phyloP scores from a whole-genome alignment of 37 sponge, comb jelly and placozoan species.

The Lycopodina hypogea region DNA sequence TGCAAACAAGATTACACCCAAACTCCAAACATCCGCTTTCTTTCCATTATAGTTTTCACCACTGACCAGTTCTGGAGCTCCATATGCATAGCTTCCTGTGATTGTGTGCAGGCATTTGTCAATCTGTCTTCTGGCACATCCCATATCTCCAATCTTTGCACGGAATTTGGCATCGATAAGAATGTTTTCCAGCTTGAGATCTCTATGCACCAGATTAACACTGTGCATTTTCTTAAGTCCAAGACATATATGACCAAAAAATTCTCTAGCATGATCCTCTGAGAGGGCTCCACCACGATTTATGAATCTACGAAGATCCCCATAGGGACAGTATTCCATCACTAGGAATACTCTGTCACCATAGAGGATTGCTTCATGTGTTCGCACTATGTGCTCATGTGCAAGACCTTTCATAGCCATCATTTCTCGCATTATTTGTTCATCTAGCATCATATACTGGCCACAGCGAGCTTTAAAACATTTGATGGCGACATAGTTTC shows the following conservation, averaged over 20 bases:
- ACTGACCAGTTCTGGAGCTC: constrained; percentile 60
- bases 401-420: constrained; percentile 44
- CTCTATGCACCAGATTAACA: constrained; percentile 50
- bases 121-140: constrained; percentile 63
- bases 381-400: constrained; percentile 48
- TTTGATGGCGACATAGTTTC: constrained; percentile 42
- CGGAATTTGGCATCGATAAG: constrained; percentile 41
- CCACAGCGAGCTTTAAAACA: constrained; percentile 41
- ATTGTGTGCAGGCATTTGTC: constrained; percentile 44
- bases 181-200: constrained; percentile 64
- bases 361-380: constrained; percentile 43
- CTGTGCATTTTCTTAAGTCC: constrained; percentile 47
- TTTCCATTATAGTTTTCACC: constrained; percentile 58
- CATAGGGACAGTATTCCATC: constrained; percentile 52
- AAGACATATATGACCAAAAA: constrained; percentile 46
- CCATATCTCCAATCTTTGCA: constrained; percentile 56
- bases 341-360: constrained; percentile 48
- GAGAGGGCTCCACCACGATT: constrained; percentile 39
- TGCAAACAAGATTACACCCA: constrained; percentile 58
- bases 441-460: constrained; percentile 46
- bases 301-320: constrained; percentile 57
- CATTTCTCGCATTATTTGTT: constrained; percentile 62
- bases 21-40: constrained; percentile 64
- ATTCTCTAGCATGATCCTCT: constrained; percentile 44
- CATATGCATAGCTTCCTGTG: constrained; percentile 71